These are phyloP conservation scores for Empidonax alnorum DNA, from an alignment of 2,113 vertebrate species.

Conservation along the genomic window DNA sequence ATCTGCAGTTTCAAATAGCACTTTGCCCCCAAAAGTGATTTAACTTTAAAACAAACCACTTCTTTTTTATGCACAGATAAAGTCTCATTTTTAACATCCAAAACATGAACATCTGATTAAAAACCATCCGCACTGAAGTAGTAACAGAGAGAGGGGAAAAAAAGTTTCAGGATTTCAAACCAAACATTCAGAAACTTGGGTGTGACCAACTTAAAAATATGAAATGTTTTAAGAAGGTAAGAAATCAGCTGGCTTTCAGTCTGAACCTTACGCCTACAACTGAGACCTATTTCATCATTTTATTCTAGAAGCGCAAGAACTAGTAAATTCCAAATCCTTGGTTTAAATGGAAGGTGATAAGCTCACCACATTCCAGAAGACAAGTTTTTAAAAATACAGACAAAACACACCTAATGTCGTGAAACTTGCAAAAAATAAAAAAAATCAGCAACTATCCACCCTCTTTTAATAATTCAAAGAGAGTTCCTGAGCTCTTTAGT, in stretches of 20 bases:
- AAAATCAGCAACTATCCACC: accelerated
- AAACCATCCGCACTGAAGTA: neutral
- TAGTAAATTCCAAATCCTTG: neutral
- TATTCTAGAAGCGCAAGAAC: neutral
- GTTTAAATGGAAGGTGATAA: neutral
- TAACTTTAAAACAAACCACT: neutral
- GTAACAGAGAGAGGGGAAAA: neutral
- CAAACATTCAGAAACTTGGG: neutral
- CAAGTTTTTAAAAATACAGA: neutral
- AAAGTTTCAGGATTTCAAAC: neutral
- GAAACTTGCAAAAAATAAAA: neutral
- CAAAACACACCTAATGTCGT: neutral
- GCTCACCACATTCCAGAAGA: neutral
- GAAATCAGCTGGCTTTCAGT: neutral
- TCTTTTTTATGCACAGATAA: neutral
- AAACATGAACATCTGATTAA: neutral
- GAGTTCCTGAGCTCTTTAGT: neutral
- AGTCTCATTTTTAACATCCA: neutral
- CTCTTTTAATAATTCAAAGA: neutral
- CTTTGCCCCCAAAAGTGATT: neutral
- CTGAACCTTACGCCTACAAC: neutral
- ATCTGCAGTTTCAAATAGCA: neutral
- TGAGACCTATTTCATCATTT: neutral
- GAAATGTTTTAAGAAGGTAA: neutral
- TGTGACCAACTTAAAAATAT: neutral